Evolutionary conservation across 1,140 invertebrate genomes (phyloP).

Genomic region (Leptinotarsa texana): DNA sequence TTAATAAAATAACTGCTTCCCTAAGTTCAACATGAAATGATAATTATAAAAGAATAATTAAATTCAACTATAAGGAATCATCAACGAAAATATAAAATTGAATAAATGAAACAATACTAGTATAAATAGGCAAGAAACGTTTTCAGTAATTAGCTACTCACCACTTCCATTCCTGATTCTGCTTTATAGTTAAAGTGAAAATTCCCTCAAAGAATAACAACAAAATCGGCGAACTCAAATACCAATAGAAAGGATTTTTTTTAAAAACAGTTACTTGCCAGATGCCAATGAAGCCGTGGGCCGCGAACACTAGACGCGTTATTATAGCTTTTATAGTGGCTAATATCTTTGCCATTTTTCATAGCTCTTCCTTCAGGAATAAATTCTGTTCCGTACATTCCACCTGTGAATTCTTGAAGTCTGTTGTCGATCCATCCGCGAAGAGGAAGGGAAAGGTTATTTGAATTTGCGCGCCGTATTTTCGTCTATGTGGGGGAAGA

Average conservation of each 20-base stretch:
- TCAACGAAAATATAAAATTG: background rate
- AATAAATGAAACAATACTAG: background rate
- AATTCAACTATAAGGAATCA: background rate
- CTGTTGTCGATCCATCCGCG: background rate
- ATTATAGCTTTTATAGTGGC: slow-evolving; percentile 80
- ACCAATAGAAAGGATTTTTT: slow-evolving; percentile 74
- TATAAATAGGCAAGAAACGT: too few relatives aligned
- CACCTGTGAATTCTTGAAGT: background rate
- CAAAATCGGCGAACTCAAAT: slow-evolving; percentile 73
- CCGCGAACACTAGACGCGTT: slow-evolving; percentile 76
- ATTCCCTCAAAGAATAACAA: slow-evolving; percentile 79
- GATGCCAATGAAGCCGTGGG: slow-evolving; percentile 78
- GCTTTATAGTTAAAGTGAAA: slow-evolving; percentile 82
- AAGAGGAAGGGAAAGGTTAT: slow-evolving; percentile 6
- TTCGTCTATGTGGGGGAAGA: too few relatives aligned
- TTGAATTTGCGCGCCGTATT: slow-evolving; percentile 9
- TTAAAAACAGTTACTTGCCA: slow-evolving; percentile 80
- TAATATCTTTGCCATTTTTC: slow-evolving; percentile 69
- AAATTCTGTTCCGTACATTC: background rate
- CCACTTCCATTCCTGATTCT: slow-evolving; percentile 87
- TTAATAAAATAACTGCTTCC: too few relatives aligned
- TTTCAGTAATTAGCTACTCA: slow-evolving; percentile 55
- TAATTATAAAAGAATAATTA: too few relatives aligned
- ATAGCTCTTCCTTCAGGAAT: slow-evolving; percentile 8
- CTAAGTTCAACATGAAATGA: too few relatives aligned